phyloP scores from a whole-genome alignment of 2,888 invertebrate genomes.

The Sicus ferrugineus region DNA sequence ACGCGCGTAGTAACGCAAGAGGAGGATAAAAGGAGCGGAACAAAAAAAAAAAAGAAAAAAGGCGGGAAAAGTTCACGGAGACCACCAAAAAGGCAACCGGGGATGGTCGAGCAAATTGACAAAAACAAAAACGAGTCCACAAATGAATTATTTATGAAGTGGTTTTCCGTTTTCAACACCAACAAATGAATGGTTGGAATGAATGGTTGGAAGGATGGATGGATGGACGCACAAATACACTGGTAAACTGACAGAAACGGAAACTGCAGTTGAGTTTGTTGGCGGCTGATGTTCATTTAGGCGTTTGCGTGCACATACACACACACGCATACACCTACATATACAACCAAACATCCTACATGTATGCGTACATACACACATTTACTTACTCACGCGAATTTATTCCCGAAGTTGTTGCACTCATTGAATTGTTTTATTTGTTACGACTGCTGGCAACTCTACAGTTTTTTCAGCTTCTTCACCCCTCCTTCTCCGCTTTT shows the following conservation, averaged over 20 bases:
- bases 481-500: neutral
- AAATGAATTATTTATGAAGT: slow-evolving; percentile 35
- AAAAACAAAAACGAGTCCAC: slow-evolving; percentile 15
- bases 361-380: neutral
- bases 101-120: neutral
- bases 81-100: neutral
- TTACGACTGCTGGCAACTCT: slow-evolving; percentile 3
- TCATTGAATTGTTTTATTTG: slow-evolving; percentile 13
- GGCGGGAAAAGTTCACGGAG: too few species aligned
- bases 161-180: slow-evolving; percentile 32
- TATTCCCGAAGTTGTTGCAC: neutral
- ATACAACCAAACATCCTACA: slow-evolving; percentile 1
- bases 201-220: too few species aligned
- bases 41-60: neutral
- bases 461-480: neutral
- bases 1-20: too few species aligned
- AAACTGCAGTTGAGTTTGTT: neutral
- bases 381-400: neutral
- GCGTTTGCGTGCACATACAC: neutral
- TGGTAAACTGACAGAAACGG: neutral
- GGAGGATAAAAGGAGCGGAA: too few species aligned
- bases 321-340: neutral
- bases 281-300: slow-evolving; percentile 5
- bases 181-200: neutral
- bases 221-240: neutral